phyloP scores from a whole-genome alignment of 2,113 vertebrate genomes.

The Poeciliopsis prolifica region DNA sequence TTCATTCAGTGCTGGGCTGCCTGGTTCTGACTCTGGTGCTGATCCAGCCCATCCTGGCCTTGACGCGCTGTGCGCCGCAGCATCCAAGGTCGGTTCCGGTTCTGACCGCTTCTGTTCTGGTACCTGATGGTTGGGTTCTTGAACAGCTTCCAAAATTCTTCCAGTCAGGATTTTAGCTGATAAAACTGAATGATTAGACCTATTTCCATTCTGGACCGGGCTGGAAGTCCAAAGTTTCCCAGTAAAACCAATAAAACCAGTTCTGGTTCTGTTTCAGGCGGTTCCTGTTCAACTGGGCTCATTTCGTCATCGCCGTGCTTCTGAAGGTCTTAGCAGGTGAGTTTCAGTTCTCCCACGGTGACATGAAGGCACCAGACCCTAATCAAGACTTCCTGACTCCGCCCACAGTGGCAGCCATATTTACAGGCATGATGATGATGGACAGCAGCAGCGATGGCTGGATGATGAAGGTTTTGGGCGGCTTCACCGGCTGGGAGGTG shows the following conservation, averaged over 20 bases:
- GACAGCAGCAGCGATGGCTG: slow-evolving; percentile 59
- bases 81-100: slow-evolving; percentile 55
- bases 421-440: slow-evolving; percentile 74
- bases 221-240: not conserved
- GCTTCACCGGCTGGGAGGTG: slow-evolving; percentile 77
- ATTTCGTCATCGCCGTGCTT: slow-evolving; percentile 60
- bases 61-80: slow-evolving; percentile 73
- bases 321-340: slow-evolving; percentile 79
- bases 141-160: too few relatives aligned
- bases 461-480: slow-evolving; percentile 80
- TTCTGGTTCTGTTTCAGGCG: slow-evolving; percentile 61
- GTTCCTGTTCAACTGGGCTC: slow-evolving; percentile 76
- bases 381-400: too few relatives aligned
- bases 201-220: too few relatives aligned
- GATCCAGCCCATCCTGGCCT: slow-evolving; percentile 58
- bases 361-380: too few relatives aligned
- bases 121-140: too few relatives aligned
- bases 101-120: not conserved
- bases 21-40: slow-evolving; percentile 66
- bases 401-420: slow-evolving; percentile 76
- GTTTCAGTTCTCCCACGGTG: not conserved
- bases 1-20: slow-evolving; percentile 69
- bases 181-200: too few relatives aligned
- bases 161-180: too few relatives aligned
- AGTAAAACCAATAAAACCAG: not conserved